Conservation (phyloP, 1,140 invertebrate genomes). For the Heliconius hermathena region DNA sequence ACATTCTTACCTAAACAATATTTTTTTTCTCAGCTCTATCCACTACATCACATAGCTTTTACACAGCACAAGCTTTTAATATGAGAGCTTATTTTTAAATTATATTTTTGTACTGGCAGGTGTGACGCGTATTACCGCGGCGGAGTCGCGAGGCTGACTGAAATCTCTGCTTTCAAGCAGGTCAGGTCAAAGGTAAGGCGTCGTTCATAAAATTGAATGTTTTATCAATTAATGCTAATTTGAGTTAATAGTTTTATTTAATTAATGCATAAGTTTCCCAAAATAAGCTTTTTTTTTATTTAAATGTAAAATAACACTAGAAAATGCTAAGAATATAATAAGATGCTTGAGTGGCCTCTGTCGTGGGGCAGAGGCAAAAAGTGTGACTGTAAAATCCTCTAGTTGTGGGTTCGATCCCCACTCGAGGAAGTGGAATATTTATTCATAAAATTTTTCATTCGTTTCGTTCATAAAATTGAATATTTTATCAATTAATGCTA, state of each 20-base stretch:
- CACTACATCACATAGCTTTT: conserved; percentile 9
- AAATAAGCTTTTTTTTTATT: not conserved
- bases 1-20: not conserved
- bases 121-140: conserved; percentile 41
- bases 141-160: conserved; percentile 52
- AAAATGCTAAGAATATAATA: too few species aligned
- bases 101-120: not conserved
- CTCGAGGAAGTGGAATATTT: too few species aligned
- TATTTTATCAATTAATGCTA: conserved; percentile 21
- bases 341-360: too few species aligned
- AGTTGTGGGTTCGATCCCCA: too few species aligned
- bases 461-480: conserved; percentile 32
- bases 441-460: too few species aligned
- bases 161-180: conserved; percentile 57
- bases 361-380: too few species aligned
- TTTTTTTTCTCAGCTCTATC: not conserved
- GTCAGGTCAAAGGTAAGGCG: conserved; percentile 51
- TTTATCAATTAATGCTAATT: conserved; percentile 21
- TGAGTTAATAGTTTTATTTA: not conserved
- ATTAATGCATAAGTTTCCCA: not conserved
- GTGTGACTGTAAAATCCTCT: too few species aligned
- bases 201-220: conserved; percentile 31
- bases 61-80: conserved; percentile 8
- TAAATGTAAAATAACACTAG: too few species aligned
- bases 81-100: not conserved